These are phyloP conservation scores for Drosophila murphyi DNA, from an alignment of 1,140 invertebrate genomes.

Conservation along the genomic window DNA sequence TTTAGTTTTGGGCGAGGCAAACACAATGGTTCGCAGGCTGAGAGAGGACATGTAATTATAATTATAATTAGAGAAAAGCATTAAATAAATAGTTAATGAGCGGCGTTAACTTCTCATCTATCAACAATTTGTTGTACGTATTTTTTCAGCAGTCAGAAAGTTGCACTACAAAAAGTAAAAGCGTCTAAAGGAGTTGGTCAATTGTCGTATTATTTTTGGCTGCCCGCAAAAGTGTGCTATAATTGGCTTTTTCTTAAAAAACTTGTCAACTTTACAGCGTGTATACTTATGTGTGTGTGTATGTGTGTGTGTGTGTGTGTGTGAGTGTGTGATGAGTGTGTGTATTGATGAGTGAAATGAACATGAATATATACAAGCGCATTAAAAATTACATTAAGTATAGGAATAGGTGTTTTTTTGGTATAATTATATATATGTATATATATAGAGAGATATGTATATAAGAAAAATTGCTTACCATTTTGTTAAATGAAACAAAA, in stretches of 20 bases:
- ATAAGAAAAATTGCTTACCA: conserved; percentile 79
- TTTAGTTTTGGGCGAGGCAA: conserved; percentile 4
- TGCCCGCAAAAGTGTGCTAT: conserved; percentile 56
- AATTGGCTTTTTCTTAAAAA: conserved; percentile 21
- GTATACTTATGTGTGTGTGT: conserved; percentile 27
- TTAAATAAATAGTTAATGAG: conserved; percentile 47
- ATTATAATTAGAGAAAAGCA: conserved; percentile 67
- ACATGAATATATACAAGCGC: conserved; percentile 69
- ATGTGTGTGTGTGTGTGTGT: conserved; percentile 14
- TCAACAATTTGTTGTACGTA: conserved; percentile 10
- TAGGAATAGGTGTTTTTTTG: conserved; percentile 26
- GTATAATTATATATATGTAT: conserved; percentile 23
- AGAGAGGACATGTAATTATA: conserved; percentile 54
- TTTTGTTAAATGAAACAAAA: conserved; percentile 78
- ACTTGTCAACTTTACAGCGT: conserved; percentile 49
- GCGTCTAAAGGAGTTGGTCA: conserved; percentile 26
- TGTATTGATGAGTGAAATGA: conserved; percentile 28
- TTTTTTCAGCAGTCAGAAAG: conserved; percentile 6
- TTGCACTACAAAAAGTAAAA: conserved; percentile 41
- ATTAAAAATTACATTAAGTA: conserved; percentile 70
- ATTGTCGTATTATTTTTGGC: conserved; percentile 3
- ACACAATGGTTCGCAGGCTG: conserved; percentile 11
- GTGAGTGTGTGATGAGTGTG: not conserved
- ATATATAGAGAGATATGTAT: conserved; percentile 46
- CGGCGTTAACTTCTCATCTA: conserved; percentile 13